A percentile compares a stretch with the other conserved stretches of the same genome.
phyloP scores from a whole-genome alignment of 2,113 vertebrate species.

The Sciurus niger region DNA sequence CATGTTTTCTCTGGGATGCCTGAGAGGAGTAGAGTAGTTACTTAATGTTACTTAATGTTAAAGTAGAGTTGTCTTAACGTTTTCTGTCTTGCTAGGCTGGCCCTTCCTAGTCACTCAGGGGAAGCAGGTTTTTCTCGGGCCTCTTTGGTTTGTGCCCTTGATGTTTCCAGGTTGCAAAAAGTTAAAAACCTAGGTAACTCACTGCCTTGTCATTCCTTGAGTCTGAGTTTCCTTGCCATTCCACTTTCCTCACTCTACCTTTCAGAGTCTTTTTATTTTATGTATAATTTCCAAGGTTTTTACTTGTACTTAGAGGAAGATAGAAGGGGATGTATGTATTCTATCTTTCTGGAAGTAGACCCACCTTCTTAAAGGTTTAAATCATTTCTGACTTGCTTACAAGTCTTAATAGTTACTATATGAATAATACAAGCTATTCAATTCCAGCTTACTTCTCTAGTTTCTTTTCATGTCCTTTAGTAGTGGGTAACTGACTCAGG shows the following conservation, averaged over 20 bases:
- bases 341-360: not conserved
- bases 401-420: slow-evolving; percentile 7
- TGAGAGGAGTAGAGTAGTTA: slow-evolving; percentile 2
- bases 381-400: not conserved
- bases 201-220: not conserved
- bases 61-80: not conserved
- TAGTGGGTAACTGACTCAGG: too few species aligned
- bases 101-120: slow-evolving; percentile 23
- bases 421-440: not conserved
- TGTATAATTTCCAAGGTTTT: not conserved
- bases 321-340: not conserved
- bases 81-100: slow-evolving; percentile 35
- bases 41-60: too few species aligned
- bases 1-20: not conserved
- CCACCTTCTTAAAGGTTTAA: slow-evolving; percentile 1
- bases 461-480: not conserved
- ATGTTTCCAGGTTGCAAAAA: slow-evolving; percentile 47
- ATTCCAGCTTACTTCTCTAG: not conserved
- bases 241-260: slow-evolving; percentile 15
- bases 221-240: slow-evolving; percentile 41
- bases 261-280: slow-evolving; percentile 55
- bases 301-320: not conserved
- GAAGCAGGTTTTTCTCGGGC: not conserved
- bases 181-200: not conserved
- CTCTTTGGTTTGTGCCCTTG: not conserved